Evolutionary conservation across 92 coral and sea anemone species (phyloP).

Genomic region (Epizoanthus ramosus): DNA sequence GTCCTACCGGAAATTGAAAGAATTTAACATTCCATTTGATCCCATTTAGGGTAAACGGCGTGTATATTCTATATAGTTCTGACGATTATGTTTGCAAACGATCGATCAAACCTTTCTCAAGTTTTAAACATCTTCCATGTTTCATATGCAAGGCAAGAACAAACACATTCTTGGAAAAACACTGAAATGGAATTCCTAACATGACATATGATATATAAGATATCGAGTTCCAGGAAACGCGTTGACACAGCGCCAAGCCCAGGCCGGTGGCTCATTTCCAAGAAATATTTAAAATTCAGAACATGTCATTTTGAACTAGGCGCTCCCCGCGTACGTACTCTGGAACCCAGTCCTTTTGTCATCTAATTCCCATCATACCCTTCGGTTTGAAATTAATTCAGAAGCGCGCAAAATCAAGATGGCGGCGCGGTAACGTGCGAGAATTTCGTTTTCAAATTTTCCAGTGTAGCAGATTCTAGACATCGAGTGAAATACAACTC

Average conservation of each 20-base stretch:
- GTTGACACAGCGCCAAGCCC: neutral
- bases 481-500: no score
- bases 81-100: no score
- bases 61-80: no score
- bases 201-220: neutral
- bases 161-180: no score
- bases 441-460: neutral
- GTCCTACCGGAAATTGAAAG: no score
- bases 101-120: no score
- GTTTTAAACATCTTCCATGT: neutral
- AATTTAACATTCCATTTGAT: no score
- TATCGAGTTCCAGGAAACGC: neutral
- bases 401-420: constrained; percentile 33
- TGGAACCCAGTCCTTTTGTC: neutral
- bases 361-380: constrained; percentile 16
- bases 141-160: neutral
- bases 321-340: neutral
- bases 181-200: no score
- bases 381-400: neutral
- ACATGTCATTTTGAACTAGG: constrained; percentile 21
- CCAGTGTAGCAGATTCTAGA: no score
- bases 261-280: neutral
- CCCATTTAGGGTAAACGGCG: no score
- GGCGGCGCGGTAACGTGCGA: neutral
- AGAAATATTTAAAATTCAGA: constrained; percentile 28